These are phyloP conservation scores for Eupithecia subumbrata DNA, from an alignment of 2,888 invertebrate species.

Conservation along the genomic window DNA sequence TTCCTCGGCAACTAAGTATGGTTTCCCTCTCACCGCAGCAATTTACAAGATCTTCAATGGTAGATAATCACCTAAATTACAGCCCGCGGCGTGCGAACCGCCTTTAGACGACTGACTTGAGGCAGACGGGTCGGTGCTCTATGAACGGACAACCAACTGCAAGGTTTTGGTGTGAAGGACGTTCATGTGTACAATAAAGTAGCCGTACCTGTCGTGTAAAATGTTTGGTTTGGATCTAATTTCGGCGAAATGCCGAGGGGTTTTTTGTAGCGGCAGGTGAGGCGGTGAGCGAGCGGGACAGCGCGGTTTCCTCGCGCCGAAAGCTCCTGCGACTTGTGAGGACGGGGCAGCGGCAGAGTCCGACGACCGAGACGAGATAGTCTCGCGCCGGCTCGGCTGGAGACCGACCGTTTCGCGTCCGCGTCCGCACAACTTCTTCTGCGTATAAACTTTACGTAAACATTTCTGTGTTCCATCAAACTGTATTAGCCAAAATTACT, in stretches of 20 bases:
- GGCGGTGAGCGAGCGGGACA: constrained; percentile 73
- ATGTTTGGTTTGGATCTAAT: constrained; percentile 71
- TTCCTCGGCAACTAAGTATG: constrained; percentile 36
- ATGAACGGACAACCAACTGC: constrained; percentile 20
- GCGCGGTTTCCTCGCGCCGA: constrained; percentile 55
- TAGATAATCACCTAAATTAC: constrained; percentile 72
- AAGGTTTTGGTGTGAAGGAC: constrained; percentile 40
- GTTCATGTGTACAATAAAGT: constrained; percentile 44
- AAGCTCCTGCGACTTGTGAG: constrained; percentile 62
- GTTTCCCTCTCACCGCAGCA: constrained; percentile 52
- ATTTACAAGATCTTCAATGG: constrained; percentile 67
- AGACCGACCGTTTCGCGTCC: constrained; percentile 63
- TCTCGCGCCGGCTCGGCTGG: constrained; percentile 72
- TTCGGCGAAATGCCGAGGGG: constrained; percentile 72
- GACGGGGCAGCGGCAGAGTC: constrained; percentile 43
- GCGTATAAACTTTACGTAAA: constrained; percentile 78
- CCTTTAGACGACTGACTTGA: constrained; percentile 26
- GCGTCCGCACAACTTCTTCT: constrained; percentile 53
- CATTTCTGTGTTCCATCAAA: constrained; percentile 50
- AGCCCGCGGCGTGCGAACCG: constrained; percentile 60
- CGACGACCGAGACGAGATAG: constrained; percentile 58
- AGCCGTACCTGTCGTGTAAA: constrained; percentile 59
- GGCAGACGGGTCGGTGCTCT: constrained; percentile 33
- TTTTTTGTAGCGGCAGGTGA: constrained; percentile 77
- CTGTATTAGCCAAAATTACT: constrained; percentile 47